Base-by-base conservation (phyloP, 2,888 invertebrate species). In the Mesopsocus fuscifrons region DNA sequence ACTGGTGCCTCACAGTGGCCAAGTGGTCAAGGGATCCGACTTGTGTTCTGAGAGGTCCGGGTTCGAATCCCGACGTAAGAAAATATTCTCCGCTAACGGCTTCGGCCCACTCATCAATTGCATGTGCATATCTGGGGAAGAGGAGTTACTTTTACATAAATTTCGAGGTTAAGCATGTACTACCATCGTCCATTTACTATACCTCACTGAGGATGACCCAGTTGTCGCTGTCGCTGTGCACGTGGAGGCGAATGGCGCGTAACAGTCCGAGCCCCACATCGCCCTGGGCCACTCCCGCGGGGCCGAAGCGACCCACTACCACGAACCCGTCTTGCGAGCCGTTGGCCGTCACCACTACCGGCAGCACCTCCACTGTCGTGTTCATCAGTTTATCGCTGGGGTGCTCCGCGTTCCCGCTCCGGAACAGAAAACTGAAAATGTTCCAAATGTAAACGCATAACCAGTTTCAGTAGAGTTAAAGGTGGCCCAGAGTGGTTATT, bases 131-230 rank as follows among this genome's bases (percentile, higher is more conserved):
- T n/a, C n/a, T n/a, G n/a, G n/a, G n/a, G n/a, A n/a, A n/a, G n/a
- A n/a, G n/a, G n/a, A n/a, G n/a, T n/a, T n/a, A n/a, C n/a, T n/a
- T n/a, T n/a, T n/a, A n/a, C n/a, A n/a, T n/a, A n/a, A n/a, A n/a
- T n/a, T n/a, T n/a, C n/a, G n/a, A n/a, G n/a, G n/a, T n/a, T n/a
- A n/a, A n/a, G n/a, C n/a, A n/a, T n/a, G n/a, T 26, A 11, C 22
- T 35, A n/a, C 42, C 9, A 43, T 8, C n/a, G 6, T 6, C 13
- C 16, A 15, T 9, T 9, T 22, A 32, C 53, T 66, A 68, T 59
- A 88, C 87, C 72, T 94, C 92, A 56, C 87, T 91, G 34, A 94
- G 66, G 51, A 92, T 77, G 5, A 81, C 84, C 92, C 91, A 92
- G 59, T 81, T 82, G 49, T 77, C 76, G 59, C 83, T 85, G 54